Base-by-base conservation (phyloP, 1,140 invertebrate species). In the Drosophila kanapiae region DNA sequence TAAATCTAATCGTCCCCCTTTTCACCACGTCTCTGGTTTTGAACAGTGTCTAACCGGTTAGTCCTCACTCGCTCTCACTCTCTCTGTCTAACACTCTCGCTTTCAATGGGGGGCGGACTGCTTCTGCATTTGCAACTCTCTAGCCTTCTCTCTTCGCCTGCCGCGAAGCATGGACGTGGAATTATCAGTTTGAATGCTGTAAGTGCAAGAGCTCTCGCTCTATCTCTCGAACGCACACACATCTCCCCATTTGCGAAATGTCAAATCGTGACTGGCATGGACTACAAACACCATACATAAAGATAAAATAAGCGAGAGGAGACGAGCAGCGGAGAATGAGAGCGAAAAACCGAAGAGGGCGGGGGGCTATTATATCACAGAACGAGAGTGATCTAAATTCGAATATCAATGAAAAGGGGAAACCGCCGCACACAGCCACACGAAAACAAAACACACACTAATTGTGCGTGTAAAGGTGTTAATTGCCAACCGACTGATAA, bases 361-460 rank as follows among this genome's bases (percentile, higher is more conserved):
- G 45, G 33, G 51, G 27, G 48, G 69, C 23, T 70, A 76, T 87
- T 87, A 87, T 78, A 70, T 87, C 80, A 87, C 49, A 76, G 61
- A 38, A 23, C 33, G 37, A 60, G 54, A 33, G 53, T 57, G 80
- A 60, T 87, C 76, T 77, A 51, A 80, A 87, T 77, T 72, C 57
- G 61, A 83, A 80, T 45, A 75, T 78, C 62, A 79, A 75, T 84
- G 80, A 71, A 56, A 16, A 14, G 51, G 10, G 51, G 51, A 54
- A 18, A 16, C 51, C 33, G 6, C 49, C 7, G 54, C 49, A 51
- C 42, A 49, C 29, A 74, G 10, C 60, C 43, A 35, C 37, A 31
- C 27, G 33, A 1, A 5, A 1, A 9, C 14, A 9, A 14, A 18
- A n/a, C 42, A 45, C 31, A 53, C 27, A 23, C 16, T 65, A 62